phyloP scores from a whole-genome alignment of 2,797 vertebrate genomes.

The Sebastolobus alascanus region DNA sequence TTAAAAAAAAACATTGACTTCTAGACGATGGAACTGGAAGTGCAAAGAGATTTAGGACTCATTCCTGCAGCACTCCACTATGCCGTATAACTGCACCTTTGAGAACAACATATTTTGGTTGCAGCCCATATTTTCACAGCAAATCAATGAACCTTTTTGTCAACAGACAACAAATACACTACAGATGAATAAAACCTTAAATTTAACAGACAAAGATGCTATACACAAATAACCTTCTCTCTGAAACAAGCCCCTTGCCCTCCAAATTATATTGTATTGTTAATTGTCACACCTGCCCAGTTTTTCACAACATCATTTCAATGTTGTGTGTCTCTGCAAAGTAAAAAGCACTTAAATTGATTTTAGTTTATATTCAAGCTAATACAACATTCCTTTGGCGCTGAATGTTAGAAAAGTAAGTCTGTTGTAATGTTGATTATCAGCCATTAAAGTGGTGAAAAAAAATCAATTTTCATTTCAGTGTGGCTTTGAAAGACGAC shows the following conservation, averaged over 20 bases:
- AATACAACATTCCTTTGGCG: neutral
- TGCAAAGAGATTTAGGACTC: no score
- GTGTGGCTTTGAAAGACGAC: neutral
- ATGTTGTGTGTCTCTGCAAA: no score
- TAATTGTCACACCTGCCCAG: neutral
- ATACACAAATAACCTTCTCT: no score
- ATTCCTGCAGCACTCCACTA: no score
- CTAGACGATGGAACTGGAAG: no score
- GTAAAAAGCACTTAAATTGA: neutral
- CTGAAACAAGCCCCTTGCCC: no score
- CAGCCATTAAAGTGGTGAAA: neutral
- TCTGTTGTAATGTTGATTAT: neutral
- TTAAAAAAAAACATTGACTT: no score
- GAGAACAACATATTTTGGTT: neutral
- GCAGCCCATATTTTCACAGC: neutral
- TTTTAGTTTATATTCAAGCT: neutral
- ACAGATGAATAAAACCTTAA: neutral
- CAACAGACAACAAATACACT: neutral
- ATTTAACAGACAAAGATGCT: neutral
- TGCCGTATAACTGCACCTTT: neutral
- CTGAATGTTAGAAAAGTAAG: neutral
- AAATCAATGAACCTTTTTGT: neutral
- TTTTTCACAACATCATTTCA: neutral
- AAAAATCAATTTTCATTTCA: constrained; percentile 46
- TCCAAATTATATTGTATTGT: no score